phyloP scores from a whole-genome alignment of 2,797 vertebrate species.

The Buceros bicornis region DNA sequence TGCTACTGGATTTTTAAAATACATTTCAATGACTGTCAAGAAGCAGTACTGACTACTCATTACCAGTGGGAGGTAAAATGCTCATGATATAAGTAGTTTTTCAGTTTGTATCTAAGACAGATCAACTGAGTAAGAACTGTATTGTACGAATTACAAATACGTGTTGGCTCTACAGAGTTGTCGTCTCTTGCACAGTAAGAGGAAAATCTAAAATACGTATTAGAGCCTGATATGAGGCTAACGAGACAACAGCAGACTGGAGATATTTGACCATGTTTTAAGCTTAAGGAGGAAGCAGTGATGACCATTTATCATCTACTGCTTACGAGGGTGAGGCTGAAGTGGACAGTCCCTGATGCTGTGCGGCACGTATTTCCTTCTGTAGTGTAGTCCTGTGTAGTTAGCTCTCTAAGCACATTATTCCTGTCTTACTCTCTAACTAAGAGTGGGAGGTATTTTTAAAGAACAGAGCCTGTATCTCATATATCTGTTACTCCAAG shows the following conservation, averaged over 20 bases:
- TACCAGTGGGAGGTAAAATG: not conserved
- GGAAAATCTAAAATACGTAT: not conserved
- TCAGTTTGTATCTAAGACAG: not conserved
- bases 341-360: not conserved
- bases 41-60: not conserved
- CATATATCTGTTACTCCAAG: slow-evolving; percentile 22
- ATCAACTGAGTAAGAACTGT: not conserved
- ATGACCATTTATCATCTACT: not conserved
- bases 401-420: not conserved
- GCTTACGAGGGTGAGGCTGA: not conserved
- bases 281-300: not conserved
- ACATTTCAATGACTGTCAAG: not conserved
- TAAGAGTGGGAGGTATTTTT: not conserved
- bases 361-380: not conserved
- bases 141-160: not conserved
- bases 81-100: not conserved
- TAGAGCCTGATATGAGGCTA: not conserved
- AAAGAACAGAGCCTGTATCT: not conserved
- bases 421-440: not conserved
- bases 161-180: not conserved
- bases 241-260: not conserved
- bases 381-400: not conserved
- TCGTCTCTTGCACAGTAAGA: not conserved
- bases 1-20: not conserved
- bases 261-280: not conserved